Percentiles rank a stretch among this genome's conserved stretches.
phyloP scores from a whole-genome alignment of 2,113 vertebrate species.

The Helogale parvula region DNA sequence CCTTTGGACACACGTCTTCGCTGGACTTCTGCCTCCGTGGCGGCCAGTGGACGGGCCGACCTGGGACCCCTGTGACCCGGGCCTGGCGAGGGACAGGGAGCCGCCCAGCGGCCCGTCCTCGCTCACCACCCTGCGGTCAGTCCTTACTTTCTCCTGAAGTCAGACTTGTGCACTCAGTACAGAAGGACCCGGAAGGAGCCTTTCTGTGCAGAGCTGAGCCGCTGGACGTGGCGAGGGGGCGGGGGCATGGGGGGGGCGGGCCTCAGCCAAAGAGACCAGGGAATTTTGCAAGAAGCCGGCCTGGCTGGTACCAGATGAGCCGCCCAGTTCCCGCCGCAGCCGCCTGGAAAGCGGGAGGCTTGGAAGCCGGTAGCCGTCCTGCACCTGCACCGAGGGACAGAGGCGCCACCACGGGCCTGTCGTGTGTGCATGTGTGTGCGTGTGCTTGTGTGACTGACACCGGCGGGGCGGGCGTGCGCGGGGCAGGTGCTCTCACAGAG shows the following conservation, averaged over 20 bases:
- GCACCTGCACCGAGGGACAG: background rate
- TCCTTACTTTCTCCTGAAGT: slow-evolving; percentile 72
- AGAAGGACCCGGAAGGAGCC: slow-evolving; percentile 49
- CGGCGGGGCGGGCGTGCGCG: accelerated
- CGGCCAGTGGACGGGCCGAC: background rate
- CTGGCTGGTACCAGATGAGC: background rate
- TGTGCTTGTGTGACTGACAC: background rate
- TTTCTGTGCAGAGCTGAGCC: slow-evolving; percentile 35
- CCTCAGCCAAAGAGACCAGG: background rate
- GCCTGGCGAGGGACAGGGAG: background rate
- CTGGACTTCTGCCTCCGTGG: background rate
- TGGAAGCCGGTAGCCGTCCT: background rate
- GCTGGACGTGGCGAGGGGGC: background rate
- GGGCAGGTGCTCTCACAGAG: accelerated
- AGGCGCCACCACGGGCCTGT: background rate
- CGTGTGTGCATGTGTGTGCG: background rate
- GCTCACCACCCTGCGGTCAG: background rate
- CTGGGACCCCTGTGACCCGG: slow-evolving; percentile 55
- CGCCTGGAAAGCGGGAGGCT: background rate
- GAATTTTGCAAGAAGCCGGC: background rate
- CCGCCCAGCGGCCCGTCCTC: background rate
- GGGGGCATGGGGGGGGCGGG: background rate
- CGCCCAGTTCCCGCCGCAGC: background rate
- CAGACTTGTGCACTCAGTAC: slow-evolving; percentile 52
- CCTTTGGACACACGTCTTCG: background rate